These are phyloP conservation scores for Schizaphis graminum DNA, from an alignment of 2,888 invertebrate genomes.

Conservation along the genomic window DNA sequence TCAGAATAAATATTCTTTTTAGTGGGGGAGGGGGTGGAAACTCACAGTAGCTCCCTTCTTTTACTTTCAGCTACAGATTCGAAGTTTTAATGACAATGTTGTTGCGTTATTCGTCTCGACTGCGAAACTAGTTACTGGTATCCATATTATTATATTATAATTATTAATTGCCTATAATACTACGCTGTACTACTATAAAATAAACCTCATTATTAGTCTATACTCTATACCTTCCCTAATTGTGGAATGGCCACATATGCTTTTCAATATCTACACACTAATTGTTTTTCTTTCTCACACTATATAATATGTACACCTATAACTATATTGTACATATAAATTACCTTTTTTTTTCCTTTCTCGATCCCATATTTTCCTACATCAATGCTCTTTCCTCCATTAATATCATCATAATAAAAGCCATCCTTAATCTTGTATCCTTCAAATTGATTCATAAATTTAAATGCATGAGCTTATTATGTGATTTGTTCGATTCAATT, in stretches of 20 bases:
- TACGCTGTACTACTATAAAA: neutral
- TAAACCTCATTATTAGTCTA: neutral
- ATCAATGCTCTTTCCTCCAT: neutral
- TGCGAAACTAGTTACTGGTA: no score
- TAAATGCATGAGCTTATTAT: no score
- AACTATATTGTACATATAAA: neutral
- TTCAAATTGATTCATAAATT: neutral
- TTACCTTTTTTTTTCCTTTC: neutral
- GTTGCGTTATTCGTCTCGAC: neutral
- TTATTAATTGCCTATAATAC: neutral
- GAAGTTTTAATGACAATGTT: neutral
- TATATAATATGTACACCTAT: neutral
- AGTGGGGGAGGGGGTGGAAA: neutral
- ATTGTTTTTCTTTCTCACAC: neutral
- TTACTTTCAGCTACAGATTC: neutral
- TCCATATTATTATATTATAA: neutral
- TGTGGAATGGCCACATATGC: neutral
- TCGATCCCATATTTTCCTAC: neutral
- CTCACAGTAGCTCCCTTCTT: neutral
- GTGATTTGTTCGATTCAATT: neutral
- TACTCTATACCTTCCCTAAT: neutral
- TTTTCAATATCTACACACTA: neutral
- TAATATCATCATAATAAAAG: neutral
- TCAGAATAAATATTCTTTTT: neutral
- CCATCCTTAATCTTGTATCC: neutral